phyloP scores from a whole-genome alignment of 2,888 invertebrate genomes.

The Sabellastarte sp. region DNA sequence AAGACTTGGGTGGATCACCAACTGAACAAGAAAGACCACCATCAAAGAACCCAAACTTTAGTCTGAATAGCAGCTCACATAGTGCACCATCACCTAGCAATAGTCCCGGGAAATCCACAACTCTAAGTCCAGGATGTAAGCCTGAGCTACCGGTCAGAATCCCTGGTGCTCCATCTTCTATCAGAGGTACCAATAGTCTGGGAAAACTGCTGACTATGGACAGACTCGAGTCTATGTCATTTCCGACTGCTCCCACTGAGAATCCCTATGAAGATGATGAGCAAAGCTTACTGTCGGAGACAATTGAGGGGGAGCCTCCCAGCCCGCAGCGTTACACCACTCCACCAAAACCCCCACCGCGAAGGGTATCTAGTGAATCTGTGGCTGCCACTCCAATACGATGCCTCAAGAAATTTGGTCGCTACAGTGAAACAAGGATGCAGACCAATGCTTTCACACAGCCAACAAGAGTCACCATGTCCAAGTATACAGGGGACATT shows the following conservation, averaged over 20 bases:
- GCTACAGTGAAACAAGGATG: slow-evolving; percentile 14
- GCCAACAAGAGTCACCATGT: slow-evolving; percentile 16
- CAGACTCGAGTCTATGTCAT: neutral
- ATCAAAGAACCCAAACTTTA: slow-evolving; percentile 7
- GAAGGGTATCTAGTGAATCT: slow-evolving; percentile 3
- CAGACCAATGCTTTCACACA: slow-evolving; percentile 16
- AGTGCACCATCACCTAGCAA: neutral
- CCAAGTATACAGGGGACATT: slow-evolving; percentile 14
- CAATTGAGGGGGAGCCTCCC: neutral
- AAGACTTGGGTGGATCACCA: neutral
- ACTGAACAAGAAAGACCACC: slow-evolving; percentile 3
- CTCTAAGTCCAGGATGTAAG: too few species aligned
- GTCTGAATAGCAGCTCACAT: neutral
- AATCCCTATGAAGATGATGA: neutral
- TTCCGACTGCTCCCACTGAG: neutral
- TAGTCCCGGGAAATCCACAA: too few species aligned
- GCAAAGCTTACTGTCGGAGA: neutral
- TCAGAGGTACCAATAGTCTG: neutral
- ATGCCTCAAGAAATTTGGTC: slow-evolving; percentile 17
- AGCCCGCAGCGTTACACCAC: neutral
- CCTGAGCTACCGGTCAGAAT: neutral
- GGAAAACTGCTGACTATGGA: neutral
- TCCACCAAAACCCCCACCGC: slow-evolving; percentile 14
- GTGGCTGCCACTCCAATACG: slow-evolving; percentile 1
- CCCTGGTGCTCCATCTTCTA: neutral